Evolutionary conservation across 2,113 vertebrate species (phyloP).

Genomic region (Catharus minimus): DNA sequence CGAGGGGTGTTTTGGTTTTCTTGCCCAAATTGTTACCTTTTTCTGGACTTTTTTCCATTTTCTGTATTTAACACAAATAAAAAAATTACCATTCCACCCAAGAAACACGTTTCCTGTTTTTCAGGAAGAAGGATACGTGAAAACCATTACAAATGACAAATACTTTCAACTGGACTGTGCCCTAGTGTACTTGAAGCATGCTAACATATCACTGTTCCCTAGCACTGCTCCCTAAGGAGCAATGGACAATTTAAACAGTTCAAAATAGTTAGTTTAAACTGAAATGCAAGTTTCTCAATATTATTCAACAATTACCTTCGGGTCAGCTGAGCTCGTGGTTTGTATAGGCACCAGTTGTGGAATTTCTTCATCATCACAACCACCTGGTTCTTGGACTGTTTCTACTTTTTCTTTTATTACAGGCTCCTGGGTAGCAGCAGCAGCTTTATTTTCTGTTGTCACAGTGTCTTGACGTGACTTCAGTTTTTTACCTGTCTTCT

Average conservation of each 20-base stretch:
- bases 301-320: constrained; percentile 18
- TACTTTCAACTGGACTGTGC: fast-evolving
- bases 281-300: not conserved
- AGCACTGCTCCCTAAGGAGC: not conserved
- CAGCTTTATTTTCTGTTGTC: not conserved
- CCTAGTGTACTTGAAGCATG: not conserved
- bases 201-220: not conserved
- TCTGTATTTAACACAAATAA: constrained; percentile 37
- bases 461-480: not conserved
- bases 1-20: not conserved
- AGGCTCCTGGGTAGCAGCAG: not conserved
- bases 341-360: constrained; percentile 69
- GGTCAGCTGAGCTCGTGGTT: not conserved
- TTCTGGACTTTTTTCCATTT: not conserved
- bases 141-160: not conserved
- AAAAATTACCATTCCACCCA: not conserved
- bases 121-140: not conserved
- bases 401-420: not conserved
- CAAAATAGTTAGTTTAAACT: not conserved
- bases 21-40: not conserved
- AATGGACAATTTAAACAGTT: not conserved
- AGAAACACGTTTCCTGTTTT: not conserved
- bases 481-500: not conserved
- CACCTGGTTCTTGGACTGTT: not conserved
- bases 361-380: constrained; percentile 35